Conservation (phyloP, 2,113 vertebrate genomes). For the Eretmodus cyanostictus region DNA sequence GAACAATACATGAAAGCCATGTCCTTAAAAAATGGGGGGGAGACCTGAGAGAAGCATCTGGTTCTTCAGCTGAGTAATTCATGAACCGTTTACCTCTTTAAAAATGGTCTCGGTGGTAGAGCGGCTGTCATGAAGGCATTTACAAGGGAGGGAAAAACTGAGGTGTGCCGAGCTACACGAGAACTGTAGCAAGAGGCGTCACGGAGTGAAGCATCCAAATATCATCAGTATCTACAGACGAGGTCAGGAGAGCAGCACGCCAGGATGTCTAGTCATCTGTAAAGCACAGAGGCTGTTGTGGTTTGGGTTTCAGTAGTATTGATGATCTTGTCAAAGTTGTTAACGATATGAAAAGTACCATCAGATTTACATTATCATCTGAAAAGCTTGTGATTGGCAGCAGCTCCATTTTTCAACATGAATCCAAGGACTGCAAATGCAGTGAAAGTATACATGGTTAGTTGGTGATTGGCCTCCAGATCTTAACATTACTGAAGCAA, state of each 20-base stretch:
- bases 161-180: not conserved
- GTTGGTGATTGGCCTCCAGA: not conserved
- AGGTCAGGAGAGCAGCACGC: not conserved
- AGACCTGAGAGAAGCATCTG: not conserved
- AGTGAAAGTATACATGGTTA: not conserved
- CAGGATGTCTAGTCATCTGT: not conserved
- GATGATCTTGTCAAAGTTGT: not conserved
- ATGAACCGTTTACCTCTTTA: not conserved
- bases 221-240: fast-evolving
- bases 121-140: not conserved
- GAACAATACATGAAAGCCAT: not conserved
- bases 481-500: not conserved
- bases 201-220: fast-evolving
- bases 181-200: not conserved
- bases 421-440: not conserved
- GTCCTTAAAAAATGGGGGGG: not conserved
- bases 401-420: not conserved
- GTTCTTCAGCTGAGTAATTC: not conserved
- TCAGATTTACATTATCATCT: not conserved
- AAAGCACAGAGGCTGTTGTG: not conserved
- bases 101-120: not conserved
- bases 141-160: not conserved
- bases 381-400: not conserved
- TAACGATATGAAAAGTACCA: not conserved
- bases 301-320: not conserved